phyloP scores from a whole-genome alignment of 2,888 invertebrate genomes.

The Isoperla grammatica region DNA sequence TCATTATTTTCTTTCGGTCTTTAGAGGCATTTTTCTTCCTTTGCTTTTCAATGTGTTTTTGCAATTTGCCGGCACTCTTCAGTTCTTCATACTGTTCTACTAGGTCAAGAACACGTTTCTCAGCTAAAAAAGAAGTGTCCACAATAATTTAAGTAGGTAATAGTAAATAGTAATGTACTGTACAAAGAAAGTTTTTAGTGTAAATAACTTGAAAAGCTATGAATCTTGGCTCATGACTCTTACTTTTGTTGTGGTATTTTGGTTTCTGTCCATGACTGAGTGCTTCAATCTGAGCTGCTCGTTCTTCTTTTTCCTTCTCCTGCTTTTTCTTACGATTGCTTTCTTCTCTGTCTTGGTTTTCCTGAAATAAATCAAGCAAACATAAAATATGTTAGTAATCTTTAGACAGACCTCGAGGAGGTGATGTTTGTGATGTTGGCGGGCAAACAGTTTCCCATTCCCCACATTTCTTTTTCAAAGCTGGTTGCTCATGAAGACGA shows the following conservation, averaged over 20 bases:
- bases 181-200: too few relatives aligned
- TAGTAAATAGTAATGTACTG: too few relatives aligned
- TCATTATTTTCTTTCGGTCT: constrained; percentile 38
- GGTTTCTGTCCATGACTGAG: constrained; percentile 66
- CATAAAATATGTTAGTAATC: constrained; percentile 6
- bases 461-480: too few relatives aligned
- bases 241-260: constrained; percentile 35
- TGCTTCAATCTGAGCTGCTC: constrained; percentile 51
- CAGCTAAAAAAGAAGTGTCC: constrained; percentile 57
- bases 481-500: too few relatives aligned
- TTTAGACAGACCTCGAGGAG: too few relatives aligned
- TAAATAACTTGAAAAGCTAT: neutral
- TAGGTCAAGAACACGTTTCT: constrained; percentile 65
- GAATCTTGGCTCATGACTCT: neutral
- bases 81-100: constrained; percentile 76
- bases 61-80: constrained; percentile 68
- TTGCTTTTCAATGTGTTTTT: constrained; percentile 74
- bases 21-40: constrained; percentile 63
- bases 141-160: too few relatives aligned
- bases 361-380: constrained; percentile 40
- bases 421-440: too few relatives aligned
- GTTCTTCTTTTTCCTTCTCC: constrained; percentile 50
- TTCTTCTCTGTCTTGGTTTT: constrained; percentile 70
- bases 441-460: too few relatives aligned
- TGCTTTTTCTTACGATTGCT: constrained; percentile 53